These are phyloP conservation scores for Muntiacus reevesi DNA, from an alignment of 2,113 vertebrate genomes.

Conservation along the genomic window DNA sequence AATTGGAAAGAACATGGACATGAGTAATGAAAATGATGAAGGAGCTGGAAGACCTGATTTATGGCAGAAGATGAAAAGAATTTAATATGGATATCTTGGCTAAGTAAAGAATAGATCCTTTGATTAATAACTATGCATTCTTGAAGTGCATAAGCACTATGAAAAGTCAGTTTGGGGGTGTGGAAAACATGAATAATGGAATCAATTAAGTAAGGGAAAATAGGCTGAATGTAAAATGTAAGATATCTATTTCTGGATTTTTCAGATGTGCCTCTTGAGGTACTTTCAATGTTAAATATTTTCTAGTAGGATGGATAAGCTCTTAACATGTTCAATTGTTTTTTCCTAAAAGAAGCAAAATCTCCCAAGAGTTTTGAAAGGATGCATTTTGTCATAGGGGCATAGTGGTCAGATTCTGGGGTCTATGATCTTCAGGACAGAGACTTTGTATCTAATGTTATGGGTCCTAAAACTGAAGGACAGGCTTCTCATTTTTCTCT, in stretches of 20 bases:
- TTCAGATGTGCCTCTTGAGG: constrained; percentile 49
- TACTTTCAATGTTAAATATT: constrained; percentile 62
- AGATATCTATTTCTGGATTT: constrained; percentile 49
- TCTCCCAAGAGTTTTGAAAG: not conserved
- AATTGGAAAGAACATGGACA: not conserved
- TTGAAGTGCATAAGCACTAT: constrained; percentile 40
- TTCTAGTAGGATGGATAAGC: constrained; percentile 34
- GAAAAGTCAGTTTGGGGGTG: constrained; percentile 47
- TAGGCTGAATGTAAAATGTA: constrained; percentile 38
- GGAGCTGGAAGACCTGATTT: constrained; percentile 30
- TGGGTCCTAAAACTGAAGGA: not conserved
- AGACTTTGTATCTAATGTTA: not conserved
- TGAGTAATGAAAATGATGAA: constrained; percentile 36
- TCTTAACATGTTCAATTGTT: constrained; percentile 38
- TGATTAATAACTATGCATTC: constrained; percentile 62
- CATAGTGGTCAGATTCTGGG: not conserved
- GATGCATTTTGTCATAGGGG: not conserved
- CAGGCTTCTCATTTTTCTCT: not conserved
- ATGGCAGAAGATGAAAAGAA: constrained; percentile 21
- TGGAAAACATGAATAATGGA: constrained; percentile 71
- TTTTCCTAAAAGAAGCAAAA: not conserved
- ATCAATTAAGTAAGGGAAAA: constrained; percentile 64
- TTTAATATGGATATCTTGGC: constrained; percentile 26
- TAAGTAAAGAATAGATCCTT: constrained; percentile 6
- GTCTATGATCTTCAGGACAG: not conserved